Conservation (phyloP, 2,888 invertebrate genomes). For the Lamellibrachia satsuma region DNA sequence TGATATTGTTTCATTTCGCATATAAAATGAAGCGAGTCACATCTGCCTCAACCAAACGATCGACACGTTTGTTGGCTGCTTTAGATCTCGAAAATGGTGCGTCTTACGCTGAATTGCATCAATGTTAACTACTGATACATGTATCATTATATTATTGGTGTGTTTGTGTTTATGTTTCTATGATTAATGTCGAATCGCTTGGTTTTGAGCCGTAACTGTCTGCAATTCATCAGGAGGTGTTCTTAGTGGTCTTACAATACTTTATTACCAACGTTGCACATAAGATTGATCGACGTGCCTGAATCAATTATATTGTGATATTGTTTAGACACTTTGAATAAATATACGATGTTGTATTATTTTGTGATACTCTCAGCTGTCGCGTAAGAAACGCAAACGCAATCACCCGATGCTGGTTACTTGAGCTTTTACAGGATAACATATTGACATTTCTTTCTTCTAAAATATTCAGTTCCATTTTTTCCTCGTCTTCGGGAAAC, state of each 20-base stretch:
- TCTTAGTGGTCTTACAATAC: not conserved
- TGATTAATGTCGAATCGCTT: not conserved
- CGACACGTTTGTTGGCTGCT: slow-evolving; percentile 1
- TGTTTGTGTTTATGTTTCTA: not conserved
- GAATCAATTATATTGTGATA: not conserved
- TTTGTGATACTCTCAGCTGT: not conserved
- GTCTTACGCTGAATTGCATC: not conserved
- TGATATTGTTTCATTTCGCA: not conserved
- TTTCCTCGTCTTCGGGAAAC: not conserved
- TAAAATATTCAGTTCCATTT: not conserved
- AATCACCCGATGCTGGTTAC: not conserved
- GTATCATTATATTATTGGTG: not conserved
- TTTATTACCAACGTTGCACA: not conserved
- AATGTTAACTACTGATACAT: not conserved
- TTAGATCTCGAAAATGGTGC: not conserved
- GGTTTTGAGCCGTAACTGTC: not conserved
- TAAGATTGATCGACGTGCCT: not conserved
- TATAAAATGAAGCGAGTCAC: not conserved
- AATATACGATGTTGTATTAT: not conserved
- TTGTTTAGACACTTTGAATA: not conserved
- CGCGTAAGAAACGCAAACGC: not conserved
- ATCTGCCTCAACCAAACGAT: not conserved
- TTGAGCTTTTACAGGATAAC: not conserved
- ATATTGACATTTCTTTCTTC: not conserved
- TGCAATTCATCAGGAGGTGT: not conserved